phyloP scores from a whole-genome alignment of 1,140 invertebrate species.

The Apolygus lucorum region DNA sequence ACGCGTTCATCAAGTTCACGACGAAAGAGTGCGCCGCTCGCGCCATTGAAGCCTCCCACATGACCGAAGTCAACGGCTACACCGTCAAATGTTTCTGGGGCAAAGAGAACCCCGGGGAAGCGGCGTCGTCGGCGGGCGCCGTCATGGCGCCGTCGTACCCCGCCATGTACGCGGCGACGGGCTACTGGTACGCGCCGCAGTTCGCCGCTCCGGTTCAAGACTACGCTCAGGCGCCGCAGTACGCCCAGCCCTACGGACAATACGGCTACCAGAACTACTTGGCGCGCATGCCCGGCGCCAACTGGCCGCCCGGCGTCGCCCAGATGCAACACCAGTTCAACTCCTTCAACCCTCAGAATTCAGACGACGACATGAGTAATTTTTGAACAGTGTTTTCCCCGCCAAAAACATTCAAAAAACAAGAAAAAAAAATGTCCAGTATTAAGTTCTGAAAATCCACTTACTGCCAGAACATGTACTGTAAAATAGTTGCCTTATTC shows the following conservation, averaged over 20 bases:
- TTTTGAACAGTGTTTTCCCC: background rate
- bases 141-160: background rate
- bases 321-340: slow-evolving; percentile 9
- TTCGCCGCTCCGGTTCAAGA: background rate
- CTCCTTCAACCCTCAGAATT: background rate
- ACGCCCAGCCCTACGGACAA: background rate
- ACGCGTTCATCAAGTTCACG: slow-evolving; percentile 97
- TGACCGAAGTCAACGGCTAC: slow-evolving; percentile 92
- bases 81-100: slow-evolving; percentile 99
- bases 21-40: slow-evolving; percentile 94
- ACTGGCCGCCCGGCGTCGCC: background rate
- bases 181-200: slow-evolving; percentile 9
- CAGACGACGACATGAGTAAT: background rate
- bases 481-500: background rate
- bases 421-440: too few species aligned
- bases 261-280: slow-evolving; percentile 8
- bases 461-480: background rate
- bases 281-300: background rate
- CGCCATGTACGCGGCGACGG: background rate
- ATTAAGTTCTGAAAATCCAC: background rate
- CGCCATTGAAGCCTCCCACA: slow-evolving; percentile 94
- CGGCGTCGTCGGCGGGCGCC: background rate
- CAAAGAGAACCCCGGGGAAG: slow-evolving; percentile 54
- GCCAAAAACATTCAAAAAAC: too few species aligned
- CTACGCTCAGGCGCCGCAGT: background rate